A percentile compares a stretch with the other conserved stretches of the same genome.
Conservation (phyloP, 2,888 invertebrate species). For the Tenthredo amoena region DNA sequence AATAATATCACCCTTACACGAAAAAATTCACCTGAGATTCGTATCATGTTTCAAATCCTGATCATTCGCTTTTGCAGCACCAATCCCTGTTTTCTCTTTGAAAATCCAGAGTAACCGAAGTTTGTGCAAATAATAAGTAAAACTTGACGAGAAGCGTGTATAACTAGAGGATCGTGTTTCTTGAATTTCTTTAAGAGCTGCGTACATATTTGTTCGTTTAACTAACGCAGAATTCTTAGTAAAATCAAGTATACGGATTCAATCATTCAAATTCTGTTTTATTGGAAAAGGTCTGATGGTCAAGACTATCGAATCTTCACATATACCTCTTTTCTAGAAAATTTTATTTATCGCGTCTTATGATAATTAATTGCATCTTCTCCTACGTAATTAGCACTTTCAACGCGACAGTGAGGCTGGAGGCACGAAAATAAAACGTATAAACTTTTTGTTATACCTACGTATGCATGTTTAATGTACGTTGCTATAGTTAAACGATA, state of each 20-base stretch:
- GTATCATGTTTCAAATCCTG: constrained; percentile 27
- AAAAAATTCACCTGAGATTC: constrained; percentile 18
- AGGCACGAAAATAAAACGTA: constrained; percentile 14
- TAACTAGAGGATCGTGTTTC: neutral
- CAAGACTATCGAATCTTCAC: neutral
- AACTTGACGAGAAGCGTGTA: neutral
- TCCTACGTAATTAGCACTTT: neutral
- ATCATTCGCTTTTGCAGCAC: neutral
- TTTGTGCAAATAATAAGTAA: neutral
- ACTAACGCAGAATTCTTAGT: neutral
- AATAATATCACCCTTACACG: constrained; percentile 12
- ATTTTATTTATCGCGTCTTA: neutral
- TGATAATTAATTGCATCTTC: constrained; percentile 20
- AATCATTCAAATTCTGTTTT: neutral
- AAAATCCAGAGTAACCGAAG: neutral
- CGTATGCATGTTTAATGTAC: constrained; percentile 14
- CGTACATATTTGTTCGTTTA: neutral
- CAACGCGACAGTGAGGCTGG: neutral
- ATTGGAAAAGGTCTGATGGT: neutral
- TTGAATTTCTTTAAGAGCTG: neutral
- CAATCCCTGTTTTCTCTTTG: neutral
- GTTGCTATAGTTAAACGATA: constrained; percentile 27
- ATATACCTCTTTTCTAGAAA: neutral
- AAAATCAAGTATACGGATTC: neutral
- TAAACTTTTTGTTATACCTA: neutral